Evolutionary conservation across 2,797 vertebrate genomes (phyloP).

Genomic region (Phataginus tricuspis): DNA sequence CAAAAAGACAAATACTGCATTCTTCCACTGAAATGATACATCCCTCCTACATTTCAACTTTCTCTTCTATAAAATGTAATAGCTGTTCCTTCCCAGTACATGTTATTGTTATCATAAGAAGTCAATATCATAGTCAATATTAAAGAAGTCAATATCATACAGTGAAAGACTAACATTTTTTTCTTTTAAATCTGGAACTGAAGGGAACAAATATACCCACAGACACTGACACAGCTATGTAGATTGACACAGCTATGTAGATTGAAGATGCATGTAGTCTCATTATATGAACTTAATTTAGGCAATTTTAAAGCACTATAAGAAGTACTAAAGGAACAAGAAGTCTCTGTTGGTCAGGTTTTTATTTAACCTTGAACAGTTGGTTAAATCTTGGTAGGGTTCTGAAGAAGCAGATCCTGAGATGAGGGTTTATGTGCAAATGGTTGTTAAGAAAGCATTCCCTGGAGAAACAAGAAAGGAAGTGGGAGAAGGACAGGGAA

Average conservation of each 20-base stretch:
- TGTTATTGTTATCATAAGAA: neutral
- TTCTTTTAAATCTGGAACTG: neutral
- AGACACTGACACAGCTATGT: neutral
- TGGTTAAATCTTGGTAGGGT: neutral
- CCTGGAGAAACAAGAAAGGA: neutral
- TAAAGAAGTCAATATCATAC: neutral
- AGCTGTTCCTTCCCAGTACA: neutral
- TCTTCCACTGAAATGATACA: neutral
- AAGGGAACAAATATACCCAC: neutral
- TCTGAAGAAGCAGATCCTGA: neutral
- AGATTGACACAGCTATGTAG: neutral
- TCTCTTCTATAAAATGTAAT: neutral
- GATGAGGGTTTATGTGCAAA: neutral
- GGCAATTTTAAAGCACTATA: neutral
- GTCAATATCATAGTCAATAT: neutral
- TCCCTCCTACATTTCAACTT: neutral
- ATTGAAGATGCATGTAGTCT: neutral
- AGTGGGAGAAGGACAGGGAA: neutral
- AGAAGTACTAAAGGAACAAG: neutral
- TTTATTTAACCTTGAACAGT: neutral
- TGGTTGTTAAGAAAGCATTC: neutral
- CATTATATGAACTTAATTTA: neutral
- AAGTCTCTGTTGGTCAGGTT: neutral
- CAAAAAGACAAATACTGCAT: neutral
- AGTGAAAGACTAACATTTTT: neutral